Evolutionary conservation across 2,888 invertebrate species (phyloP).

Genomic region (Plutella xylostella): DNA sequence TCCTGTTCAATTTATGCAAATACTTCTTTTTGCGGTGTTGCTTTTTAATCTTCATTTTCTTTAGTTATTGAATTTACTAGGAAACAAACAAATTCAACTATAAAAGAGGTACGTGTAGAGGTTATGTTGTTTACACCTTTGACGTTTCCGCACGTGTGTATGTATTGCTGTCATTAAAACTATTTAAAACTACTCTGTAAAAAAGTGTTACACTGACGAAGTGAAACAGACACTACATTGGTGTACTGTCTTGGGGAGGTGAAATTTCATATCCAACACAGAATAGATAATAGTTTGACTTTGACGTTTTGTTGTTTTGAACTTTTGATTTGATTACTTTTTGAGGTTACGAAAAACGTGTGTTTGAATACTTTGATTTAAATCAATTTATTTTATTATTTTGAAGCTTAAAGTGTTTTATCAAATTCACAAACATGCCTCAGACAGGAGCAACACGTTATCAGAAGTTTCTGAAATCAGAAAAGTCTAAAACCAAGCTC

Average conservation of each 20-base stretch:
- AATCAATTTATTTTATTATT: too few species aligned
- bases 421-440: conserved; percentile 40
- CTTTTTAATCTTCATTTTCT: conserved; percentile 57
- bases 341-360: too few species aligned
- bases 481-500: conserved; percentile 90
- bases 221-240: too few species aligned
- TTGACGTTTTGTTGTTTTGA: not conserved
- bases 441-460: conserved; percentile 69
- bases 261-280: too few species aligned
- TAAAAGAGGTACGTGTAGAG: not conserved
- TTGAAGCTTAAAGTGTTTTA: too few species aligned
- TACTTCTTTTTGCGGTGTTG: conserved; percentile 73
- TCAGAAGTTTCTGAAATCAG: conserved; percentile 82
- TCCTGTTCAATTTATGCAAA: conserved; percentile 79
- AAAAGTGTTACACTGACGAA: too few species aligned
- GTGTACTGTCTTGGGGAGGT: too few species aligned
- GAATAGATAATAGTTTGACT: not conserved
- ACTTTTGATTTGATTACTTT: too few species aligned
- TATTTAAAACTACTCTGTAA: too few species aligned
- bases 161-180: not conserved
- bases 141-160: not conserved
- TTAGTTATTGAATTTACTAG: not conserved
- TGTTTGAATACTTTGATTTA: too few species aligned
- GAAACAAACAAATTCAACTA: not conserved
- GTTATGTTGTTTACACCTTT: not conserved